phyloP scores from a whole-genome alignment of 2,113 vertebrate species.

The Aplodontia rufa region DNA sequence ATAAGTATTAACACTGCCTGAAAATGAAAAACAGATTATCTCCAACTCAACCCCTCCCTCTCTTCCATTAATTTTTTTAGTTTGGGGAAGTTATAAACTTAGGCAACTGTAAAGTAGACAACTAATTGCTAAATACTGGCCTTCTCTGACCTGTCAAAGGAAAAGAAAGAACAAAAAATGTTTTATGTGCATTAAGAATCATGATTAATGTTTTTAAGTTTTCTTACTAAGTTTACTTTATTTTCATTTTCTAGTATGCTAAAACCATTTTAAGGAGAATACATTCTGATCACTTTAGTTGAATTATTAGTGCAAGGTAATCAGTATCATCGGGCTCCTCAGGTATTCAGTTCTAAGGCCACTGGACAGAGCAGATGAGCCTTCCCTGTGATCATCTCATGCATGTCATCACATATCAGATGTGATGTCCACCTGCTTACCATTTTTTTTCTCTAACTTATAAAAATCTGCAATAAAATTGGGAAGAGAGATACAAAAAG shows the following conservation, averaged over 20 bases:
- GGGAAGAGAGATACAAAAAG: not conserved
- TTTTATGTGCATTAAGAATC: not conserved
- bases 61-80: not conserved
- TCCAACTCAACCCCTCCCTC: slow-evolving; percentile 82
- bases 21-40: slow-evolving; percentile 86
- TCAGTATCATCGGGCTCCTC: not conserved
- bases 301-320: not conserved
- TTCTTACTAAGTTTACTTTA: not conserved
- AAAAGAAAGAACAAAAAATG: slow-evolving; percentile 61
- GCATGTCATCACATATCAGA: not conserved
- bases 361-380: not conserved
- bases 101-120: slow-evolving; percentile 79
- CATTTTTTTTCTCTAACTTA: not conserved
- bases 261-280: not conserved
- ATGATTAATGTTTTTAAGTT: not conserved
- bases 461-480: not conserved
- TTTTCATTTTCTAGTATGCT: not conserved
- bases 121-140: slow-evolving; percentile 73
- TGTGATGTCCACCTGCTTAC: not conserved
- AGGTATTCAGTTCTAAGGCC: not conserved
- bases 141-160: slow-evolving; percentile 77
- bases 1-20: slow-evolving; percentile 81
- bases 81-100: slow-evolving; percentile 55
- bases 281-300: not conserved
- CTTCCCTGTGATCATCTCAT: not conserved